Evolutionary conservation across 2,888 invertebrate genomes (phyloP), one percentile per base, ranked within the genome.

Genomic region (Phlogophora meticulosa): DNA sequence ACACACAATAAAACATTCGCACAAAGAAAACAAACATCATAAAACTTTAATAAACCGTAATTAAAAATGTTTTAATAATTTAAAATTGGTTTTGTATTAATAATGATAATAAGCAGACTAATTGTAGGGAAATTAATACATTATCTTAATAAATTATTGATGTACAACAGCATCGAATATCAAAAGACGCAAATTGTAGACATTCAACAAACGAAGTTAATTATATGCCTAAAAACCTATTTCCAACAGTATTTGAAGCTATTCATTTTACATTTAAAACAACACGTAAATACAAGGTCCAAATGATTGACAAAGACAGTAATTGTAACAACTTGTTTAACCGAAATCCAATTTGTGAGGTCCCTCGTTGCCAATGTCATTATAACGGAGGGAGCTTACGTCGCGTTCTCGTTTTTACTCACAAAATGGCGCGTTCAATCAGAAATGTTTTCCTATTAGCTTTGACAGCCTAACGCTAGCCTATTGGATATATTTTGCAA

Each of bases 321-420:
- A 86, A 88, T 87, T 84, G 81, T 89, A 90, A 92, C 90, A 91
- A 90, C 88, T 92, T 93, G 92, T 92, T 92, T 92, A 84, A 86
- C 83, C 76, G 68, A 87, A 92, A 94, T 93, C 90, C 90, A 93
- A 94, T 93, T 93, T 93, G 82, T 70, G 62, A 67, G 85, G 83
- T 78, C 83, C 77, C 82, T 71, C 69, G 75, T 63, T 76, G 78
- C 75, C 80, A 72, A 72, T 72, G 76, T 84, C 88, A 83, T 88
- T 87, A 88, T 69, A 70, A 76, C 28, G 80, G 79, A 86, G 86
- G 77, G 62, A 61, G 75, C 80, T 74, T 66, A 61, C 65, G 62
- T 52, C 76, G 48, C 61, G 9, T 62, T 78, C 49, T 42, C 62
- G 52, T 56, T 65, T 77, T 74, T 79, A 73, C 5, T 51, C 59